phyloP scores from a whole-genome alignment of 2,113 vertebrate species.

The Caranx ignobilis region DNA sequence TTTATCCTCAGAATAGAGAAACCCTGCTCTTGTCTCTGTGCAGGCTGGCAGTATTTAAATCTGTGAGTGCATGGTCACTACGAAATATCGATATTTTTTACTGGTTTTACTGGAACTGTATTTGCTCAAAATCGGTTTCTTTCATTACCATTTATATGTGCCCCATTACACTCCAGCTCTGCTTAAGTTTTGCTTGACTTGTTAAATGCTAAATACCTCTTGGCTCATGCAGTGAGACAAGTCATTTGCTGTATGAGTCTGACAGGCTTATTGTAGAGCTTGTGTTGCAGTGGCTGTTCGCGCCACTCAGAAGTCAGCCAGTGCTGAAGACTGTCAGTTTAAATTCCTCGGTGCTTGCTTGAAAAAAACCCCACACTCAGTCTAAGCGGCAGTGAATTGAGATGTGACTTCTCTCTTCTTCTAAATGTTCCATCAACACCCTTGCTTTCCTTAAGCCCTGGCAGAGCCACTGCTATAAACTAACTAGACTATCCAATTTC shows the following conservation, averaged over 20 bases:
- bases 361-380: conserved; percentile 47
- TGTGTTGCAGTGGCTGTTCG: conserved; percentile 42
- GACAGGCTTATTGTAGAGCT: conserved; percentile 59
- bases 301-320: conserved; percentile 63
- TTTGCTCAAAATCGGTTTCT: not conserved
- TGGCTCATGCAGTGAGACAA: conserved; percentile 14
- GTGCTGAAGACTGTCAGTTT: conserved; percentile 65
- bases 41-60: conserved; percentile 5
- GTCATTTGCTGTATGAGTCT: conserved; percentile 1
- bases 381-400: conserved; percentile 67
- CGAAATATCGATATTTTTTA: not conserved
- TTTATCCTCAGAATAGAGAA: conserved; percentile 29
- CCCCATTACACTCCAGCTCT: not conserved
- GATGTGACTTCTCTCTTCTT: conserved; percentile 74
- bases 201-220: conserved; percentile 27
- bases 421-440: conserved; percentile 78
- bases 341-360: conserved; percentile 56
- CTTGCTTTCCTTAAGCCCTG: conserved; percentile 62
- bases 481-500: conserved; percentile 65
- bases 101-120: not conserved
- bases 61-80: not conserved
- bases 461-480: conserved; percentile 63
- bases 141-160: not conserved
- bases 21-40: conserved; percentile 7
- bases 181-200: conserved; percentile 31